Evolutionary conservation across 2,888 invertebrate species (phyloP), one percentile per base, ranked within the genome.

Genomic region (Drosophila austrosaltans): DNA sequence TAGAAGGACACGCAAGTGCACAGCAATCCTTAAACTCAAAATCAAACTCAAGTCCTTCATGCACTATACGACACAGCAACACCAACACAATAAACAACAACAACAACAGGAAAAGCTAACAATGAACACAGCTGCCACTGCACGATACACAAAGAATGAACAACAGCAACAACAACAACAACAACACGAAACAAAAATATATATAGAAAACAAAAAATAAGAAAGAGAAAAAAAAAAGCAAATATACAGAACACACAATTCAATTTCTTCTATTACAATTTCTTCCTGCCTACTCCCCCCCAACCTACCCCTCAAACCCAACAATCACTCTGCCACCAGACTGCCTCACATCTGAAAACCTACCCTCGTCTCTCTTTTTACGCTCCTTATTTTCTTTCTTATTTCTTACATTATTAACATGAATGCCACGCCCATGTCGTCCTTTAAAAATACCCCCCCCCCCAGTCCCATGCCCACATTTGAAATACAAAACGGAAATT

Each of bases 201-300:
- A 32, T 28, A 28, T 28, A 32, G 5, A 32, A 32, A 6, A 32
- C 32, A 32, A 32, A 57, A 57, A 32, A 32, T 16, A 16, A 16
- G 16, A 54, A 72, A 72, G 64, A 56, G 22, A 7, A 48, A 44
- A 2, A 44, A 44, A 36, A 36, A 36, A 36, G 36, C 36, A 36
- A 36, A 36, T 64, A 66, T 67, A 72, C 61, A 72, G 66, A 76
- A 67, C 74, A 81, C 74, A 88, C 83, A 81, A 84, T 86, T 84
- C 89, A 88, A 88, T 84, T 88, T 84, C 81, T 86, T 83, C 84
- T 86, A 83, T 78, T 74, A 82, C 88, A 87, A 78, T 78, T 76
- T 82, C 78, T 75, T 75, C 61, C 78, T 79, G 71, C 60, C 86
- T 75, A 70, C 69, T 39, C n/a, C 32, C 8, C 25, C 10, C 42